These are phyloP conservation scores for Psephotus haematonotus DNA, from an alignment of 2,113 vertebrate species.

Conservation along the genomic window DNA sequence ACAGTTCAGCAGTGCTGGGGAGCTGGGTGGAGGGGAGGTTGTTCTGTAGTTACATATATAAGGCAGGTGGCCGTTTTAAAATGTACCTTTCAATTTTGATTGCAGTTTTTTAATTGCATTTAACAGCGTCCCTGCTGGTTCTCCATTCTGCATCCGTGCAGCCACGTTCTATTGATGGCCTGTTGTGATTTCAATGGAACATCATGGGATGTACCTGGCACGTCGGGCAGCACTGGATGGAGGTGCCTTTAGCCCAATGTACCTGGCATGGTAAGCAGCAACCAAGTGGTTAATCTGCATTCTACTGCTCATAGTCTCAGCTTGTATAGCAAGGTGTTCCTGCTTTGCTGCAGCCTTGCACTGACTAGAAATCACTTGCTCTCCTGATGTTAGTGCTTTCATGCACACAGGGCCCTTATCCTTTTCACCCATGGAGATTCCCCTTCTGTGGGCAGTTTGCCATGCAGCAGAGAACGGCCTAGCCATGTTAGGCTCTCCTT, in stretches of 20 bases:
- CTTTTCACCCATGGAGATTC: not conserved
- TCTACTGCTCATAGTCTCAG: slow-evolving; percentile 58
- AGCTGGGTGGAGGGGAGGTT: slow-evolving; percentile 56
- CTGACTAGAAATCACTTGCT: slow-evolving; percentile 52
- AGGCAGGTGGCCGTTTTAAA: slow-evolving; percentile 58
- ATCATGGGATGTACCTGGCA: slow-evolving; percentile 74
- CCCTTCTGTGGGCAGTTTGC: not conserved
- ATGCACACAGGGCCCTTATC: not conserved
- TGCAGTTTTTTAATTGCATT: slow-evolving; percentile 75
- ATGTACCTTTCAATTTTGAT: slow-evolving; percentile 74
- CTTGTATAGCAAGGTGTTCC: slow-evolving; percentile 38
- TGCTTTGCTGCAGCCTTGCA: slow-evolving; percentile 59
- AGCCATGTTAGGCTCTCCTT: not conserved
- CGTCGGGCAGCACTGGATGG: slow-evolving; percentile 72
- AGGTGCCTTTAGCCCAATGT: slow-evolving; percentile 72
- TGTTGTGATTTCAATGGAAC: slow-evolving; percentile 77
- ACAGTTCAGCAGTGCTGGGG: slow-evolving; percentile 17
- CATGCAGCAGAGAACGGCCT: not conserved
- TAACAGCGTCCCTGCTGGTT: slow-evolving; percentile 73
- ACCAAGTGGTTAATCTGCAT: slow-evolving; percentile 67
- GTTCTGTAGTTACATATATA: slow-evolving; percentile 22
- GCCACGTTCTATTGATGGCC: slow-evolving; percentile 75
- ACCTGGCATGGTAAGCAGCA: slow-evolving; percentile 77
- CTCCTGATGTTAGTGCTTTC: slow-evolving; percentile 39
- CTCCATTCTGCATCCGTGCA: slow-evolving; percentile 72